Evolutionary conservation across 2,888 invertebrate genomes (phyloP).

Genomic region (Hemistola chrysoprasaria): DNA sequence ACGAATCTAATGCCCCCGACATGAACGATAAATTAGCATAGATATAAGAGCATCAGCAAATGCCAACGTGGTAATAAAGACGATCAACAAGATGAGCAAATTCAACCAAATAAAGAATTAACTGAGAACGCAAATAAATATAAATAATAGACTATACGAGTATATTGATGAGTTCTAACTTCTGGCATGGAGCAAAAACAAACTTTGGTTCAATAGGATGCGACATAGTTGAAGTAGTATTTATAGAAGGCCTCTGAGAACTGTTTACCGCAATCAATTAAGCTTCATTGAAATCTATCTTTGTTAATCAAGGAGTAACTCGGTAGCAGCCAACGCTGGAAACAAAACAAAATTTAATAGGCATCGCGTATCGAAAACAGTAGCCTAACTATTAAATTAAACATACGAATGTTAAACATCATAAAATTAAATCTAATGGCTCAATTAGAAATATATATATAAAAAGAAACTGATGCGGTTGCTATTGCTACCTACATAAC

Average conservation of each 20-base stretch:
- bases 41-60: constrained; percentile 28
- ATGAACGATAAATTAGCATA: constrained; percentile 32
- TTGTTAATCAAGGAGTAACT: constrained; percentile 42
- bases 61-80: constrained; percentile 22
- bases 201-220: neutral
- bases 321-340: constrained; percentile 31
- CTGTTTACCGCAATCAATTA: constrained; percentile 45
- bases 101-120: constrained; percentile 16
- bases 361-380: constrained; percentile 10
- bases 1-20: constrained; percentile 20
- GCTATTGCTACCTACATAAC: constrained; percentile 6
- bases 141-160: neutral
- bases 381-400: constrained; percentile 11
- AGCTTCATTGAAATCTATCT: constrained; percentile 45
- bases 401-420: constrained; percentile 17
- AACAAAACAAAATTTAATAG: constrained; percentile 33
- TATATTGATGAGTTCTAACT: constrained; percentile 6
- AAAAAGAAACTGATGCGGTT: constrained; percentile 10
- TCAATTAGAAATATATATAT: constrained; percentile 15
- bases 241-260: constrained; percentile 21
- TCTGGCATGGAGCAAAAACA: constrained; percentile 6
- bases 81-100: constrained; percentile 9
- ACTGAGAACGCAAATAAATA: neutral
- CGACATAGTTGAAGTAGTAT: neutral
- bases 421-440: constrained; percentile 20